These are phyloP conservation scores for Puntigrus tetrazona DNA, from an alignment of 2,113 vertebrate genomes.

Conservation along the genomic window DNA sequence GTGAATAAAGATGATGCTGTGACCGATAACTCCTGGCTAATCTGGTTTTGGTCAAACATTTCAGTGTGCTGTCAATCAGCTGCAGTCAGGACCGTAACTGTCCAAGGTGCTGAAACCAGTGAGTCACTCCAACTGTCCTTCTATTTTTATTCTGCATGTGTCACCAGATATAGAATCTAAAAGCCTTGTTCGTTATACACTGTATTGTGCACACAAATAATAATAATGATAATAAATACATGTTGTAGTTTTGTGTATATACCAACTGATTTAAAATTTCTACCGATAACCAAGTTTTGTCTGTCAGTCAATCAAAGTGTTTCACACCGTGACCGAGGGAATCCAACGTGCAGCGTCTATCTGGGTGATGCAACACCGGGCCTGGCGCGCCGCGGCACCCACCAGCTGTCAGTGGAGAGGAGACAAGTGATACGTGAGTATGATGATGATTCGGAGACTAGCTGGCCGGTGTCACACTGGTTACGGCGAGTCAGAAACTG, in stretches of 20 bases:
- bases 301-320: neutral
- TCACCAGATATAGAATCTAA: neutral
- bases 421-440: neutral
- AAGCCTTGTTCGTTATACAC: neutral
- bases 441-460: neutral
- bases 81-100: neutral
- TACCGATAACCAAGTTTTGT: neutral
- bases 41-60: neutral
- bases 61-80: neutral
- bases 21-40: neutral
- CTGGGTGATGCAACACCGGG: neutral
- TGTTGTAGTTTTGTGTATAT: neutral
- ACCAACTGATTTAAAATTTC: neutral
- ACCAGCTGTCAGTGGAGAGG: neutral
- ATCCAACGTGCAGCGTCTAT: neutral
- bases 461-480: neutral
- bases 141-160: neutral
- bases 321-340: neutral
- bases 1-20: neutral
- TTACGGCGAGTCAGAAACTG: neutral
- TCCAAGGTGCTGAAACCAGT: slow-evolving; percentile 4
- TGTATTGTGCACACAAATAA: neutral
- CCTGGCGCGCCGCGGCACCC: neutral
- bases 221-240: neutral
- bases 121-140: neutral